phyloP scores from a whole-genome alignment of 2,797 vertebrate species.

The Trematocara caparti region DNA sequence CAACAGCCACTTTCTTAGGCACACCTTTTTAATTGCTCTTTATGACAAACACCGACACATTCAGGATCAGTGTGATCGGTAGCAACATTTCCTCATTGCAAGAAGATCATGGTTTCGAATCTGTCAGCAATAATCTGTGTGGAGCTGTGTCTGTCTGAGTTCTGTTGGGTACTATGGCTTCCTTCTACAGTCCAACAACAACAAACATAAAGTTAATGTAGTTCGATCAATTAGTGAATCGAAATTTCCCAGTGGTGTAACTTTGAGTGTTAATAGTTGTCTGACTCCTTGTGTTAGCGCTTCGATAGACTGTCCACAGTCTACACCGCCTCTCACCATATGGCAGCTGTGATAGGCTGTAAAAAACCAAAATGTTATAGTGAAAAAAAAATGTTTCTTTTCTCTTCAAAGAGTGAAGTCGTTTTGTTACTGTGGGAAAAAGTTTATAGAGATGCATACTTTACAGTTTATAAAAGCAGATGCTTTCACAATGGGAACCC shows the following conservation, averaged over 20 bases:
- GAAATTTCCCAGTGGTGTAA: background rate
- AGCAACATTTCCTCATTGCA: background rate
- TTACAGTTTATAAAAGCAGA: background rate
- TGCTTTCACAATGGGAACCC: background rate
- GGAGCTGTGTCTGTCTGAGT: background rate
- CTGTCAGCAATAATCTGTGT: background rate
- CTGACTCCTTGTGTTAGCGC: background rate
- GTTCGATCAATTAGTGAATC: background rate
- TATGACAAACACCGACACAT: background rate
- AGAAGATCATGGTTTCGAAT: rapidly evolving
- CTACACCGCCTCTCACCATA: background rate
- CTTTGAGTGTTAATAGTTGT: background rate
- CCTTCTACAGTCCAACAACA: background rate
- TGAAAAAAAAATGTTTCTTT: background rate
- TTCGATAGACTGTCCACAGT: background rate
- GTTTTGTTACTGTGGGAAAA: background rate
- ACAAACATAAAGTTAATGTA: background rate
- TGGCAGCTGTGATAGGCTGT: background rate
- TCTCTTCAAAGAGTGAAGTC: background rate
- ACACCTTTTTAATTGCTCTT: background rate
- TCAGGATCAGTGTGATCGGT: background rate
- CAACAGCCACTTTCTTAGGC: background rate
- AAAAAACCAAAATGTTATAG: background rate
- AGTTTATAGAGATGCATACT: background rate
- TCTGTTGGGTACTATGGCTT: background rate